A percentile compares a stretch with the other conserved stretches of the same genome.
Conservation (phyloP, 2,113 vertebrate genomes). For the Albula glossodonta region DNA sequence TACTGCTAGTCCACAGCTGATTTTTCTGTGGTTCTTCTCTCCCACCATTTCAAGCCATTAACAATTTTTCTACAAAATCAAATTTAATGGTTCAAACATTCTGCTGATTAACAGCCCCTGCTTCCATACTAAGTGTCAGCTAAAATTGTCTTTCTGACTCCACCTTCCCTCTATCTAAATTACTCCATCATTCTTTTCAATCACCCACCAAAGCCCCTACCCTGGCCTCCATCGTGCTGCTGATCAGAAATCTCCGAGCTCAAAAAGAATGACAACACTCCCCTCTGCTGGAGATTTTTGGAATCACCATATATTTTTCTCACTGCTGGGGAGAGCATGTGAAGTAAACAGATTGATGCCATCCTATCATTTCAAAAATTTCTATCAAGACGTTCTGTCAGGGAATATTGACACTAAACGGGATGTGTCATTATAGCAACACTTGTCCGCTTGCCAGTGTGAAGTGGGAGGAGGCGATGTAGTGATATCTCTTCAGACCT, state of each 20-base stretch:
- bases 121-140: neutral
- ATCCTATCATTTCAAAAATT: neutral
- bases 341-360: neutral
- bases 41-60: neutral
- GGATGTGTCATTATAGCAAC: neutral
- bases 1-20: neutral
- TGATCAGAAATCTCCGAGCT: neutral
- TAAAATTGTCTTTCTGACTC: neutral
- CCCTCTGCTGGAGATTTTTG: constrained; percentile 8
- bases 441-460: neutral
- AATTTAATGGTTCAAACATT: neutral
- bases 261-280: constrained; percentile 24
- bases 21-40: neutral
- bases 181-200: neutral
- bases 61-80: neutral
- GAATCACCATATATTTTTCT: neutral
- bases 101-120: neutral
- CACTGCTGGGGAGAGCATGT: neutral
- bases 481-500: neutral
- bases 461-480: neutral
- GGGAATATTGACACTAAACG: neutral
- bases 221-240: neutral
- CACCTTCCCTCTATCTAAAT: neutral
- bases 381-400: neutral
- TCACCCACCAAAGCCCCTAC: neutral